Conservation (phyloP, 2,113 vertebrate species). For the Platycercus adscitus region DNA sequence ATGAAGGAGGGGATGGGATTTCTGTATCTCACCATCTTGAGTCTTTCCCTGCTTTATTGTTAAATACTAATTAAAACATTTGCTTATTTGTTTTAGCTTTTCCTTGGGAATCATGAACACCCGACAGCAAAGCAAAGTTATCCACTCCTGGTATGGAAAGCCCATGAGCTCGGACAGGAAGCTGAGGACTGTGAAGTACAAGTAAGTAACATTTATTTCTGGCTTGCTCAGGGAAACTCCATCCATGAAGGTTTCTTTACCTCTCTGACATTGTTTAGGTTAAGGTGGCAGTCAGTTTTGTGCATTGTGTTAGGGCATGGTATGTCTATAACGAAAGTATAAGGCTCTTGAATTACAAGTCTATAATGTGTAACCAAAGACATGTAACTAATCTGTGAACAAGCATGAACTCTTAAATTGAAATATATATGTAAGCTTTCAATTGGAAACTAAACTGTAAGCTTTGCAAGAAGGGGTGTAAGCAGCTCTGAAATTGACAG, state of each 20-base stretch:
- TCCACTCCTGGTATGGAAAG: constrained; percentile 80
- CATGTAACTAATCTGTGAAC: not conserved
- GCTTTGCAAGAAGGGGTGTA: not conserved
- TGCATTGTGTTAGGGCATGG: accelerated
- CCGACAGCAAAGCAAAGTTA: constrained; percentile 65
- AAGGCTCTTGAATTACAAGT: not conserved
- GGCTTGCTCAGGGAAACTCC: not conserved
- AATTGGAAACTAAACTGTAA: not conserved
- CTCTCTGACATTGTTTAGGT: accelerated
- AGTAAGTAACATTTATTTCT: constrained; percentile 38
- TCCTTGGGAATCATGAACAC: constrained; percentile 72
- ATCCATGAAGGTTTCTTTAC: not conserved
- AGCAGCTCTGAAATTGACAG: not conserved
- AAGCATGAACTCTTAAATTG: not conserved
- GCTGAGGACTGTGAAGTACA: constrained; percentile 61
- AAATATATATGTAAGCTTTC: not conserved
- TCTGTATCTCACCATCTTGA: not conserved
- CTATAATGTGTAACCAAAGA: accelerated
- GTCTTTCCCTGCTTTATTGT: accelerated
- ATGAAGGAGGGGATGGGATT: not conserved
- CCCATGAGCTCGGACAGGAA: constrained; percentile 71
- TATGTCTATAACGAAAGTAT: accelerated
- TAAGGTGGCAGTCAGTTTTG: not conserved
- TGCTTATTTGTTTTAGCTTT: not conserved
- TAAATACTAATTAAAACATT: not conserved